phyloP scores from a whole-genome alignment of 2,797 vertebrate genomes.

The Dipus sagitta region DNA sequence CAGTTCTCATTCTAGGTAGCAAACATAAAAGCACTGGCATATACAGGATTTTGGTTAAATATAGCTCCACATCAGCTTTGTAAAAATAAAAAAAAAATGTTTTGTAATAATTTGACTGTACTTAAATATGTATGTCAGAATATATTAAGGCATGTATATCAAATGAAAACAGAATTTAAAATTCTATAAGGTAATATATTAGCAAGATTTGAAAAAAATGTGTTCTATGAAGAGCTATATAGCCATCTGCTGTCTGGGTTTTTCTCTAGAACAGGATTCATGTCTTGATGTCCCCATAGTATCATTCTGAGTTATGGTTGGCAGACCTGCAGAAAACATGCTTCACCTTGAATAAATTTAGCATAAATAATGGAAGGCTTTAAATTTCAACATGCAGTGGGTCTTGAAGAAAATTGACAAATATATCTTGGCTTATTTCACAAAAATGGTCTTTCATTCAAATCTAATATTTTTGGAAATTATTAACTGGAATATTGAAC shows the following conservation, averaged over 20 bases:
- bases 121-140: background rate
- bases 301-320: background rate
- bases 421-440: background rate
- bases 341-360: background rate
- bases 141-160: background rate
- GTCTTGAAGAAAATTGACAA: background rate
- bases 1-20: background rate
- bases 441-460: background rate
- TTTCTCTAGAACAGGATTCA: background rate
- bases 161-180: background rate
- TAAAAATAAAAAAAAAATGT: background rate
- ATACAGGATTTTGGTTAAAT: background rate
- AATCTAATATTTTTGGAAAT: background rate
- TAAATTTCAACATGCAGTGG: background rate
- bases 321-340: background rate
- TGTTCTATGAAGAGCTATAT: background rate
- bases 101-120: background rate
- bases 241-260: background rate
- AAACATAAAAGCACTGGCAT: background rate
- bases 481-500: background rate
- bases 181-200: background rate
- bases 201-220: slow-evolving; percentile 16
- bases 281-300: background rate
- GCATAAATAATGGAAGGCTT: background rate
- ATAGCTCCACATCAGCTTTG: background rate